These are phyloP conservation scores for Phaedon cochleariae DNA, from an alignment of 2,888 invertebrate genomes.

Conservation along the genomic window DNA sequence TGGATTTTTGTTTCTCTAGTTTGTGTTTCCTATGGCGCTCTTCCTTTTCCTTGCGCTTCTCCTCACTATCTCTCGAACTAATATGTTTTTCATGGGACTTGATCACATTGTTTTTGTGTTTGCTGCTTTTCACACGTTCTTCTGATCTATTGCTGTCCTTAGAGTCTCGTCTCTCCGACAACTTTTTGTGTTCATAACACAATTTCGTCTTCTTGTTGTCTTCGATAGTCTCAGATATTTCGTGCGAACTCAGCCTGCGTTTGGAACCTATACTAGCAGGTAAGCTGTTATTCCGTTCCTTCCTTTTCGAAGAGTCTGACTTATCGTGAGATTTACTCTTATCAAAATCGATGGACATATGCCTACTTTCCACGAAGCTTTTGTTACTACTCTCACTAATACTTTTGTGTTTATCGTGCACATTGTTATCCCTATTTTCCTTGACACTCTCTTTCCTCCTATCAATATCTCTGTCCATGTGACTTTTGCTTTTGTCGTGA, in stretches of 20 bases:
- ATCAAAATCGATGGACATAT: conserved; percentile 64
- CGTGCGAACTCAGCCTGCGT: conserved; percentile 82
- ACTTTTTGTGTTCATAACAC: conserved; percentile 63
- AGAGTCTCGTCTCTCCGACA: conserved; percentile 73
- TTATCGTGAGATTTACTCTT: conserved; percentile 54
- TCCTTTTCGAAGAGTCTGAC: conserved; percentile 62
- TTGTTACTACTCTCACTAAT: conserved; percentile 37
- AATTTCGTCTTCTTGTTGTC: conserved; percentile 73
- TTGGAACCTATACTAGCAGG: conserved; percentile 75
- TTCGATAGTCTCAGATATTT: conserved; percentile 67
- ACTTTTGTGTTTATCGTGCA: conserved; percentile 64
- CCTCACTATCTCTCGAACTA: conserved; percentile 46
- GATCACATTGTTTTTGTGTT: conserved; percentile 69
- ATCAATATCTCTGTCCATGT: conserved; percentile 60
- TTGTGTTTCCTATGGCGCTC: conserved; percentile 56
- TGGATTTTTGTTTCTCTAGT: conserved; percentile 54
- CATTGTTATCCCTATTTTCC: conserved; percentile 65
- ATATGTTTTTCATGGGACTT: conserved; percentile 66
- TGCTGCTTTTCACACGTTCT: conserved; percentile 61
- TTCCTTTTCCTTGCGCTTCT: conserved; percentile 53
- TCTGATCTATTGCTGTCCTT: conserved; percentile 68
- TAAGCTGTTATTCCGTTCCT: conserved; percentile 71
- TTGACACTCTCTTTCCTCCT: conserved; percentile 61
- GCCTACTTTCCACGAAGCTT: conserved; percentile 57
- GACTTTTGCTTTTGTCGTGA: conserved; percentile 51